Base-by-base conservation (phyloP, 2,888 invertebrate genomes). In the Tryphoninae sp. region DNA sequence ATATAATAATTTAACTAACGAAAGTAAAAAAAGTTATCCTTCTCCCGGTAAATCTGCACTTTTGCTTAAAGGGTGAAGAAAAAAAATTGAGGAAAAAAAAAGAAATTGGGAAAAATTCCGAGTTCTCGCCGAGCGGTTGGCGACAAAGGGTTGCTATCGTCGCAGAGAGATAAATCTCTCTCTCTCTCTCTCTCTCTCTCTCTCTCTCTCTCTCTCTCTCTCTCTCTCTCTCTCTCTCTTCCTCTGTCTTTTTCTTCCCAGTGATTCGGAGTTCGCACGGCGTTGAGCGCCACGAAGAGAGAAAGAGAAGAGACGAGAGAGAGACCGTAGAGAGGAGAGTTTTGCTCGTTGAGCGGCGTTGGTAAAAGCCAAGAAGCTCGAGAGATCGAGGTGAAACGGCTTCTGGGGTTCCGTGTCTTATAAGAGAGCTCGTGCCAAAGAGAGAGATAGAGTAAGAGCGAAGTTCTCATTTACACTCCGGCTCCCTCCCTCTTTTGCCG, bases 381-480 rank as follows among this genome's bases (percentile, higher is more conserved):
- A 22, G 51, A 68, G 75, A 76, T 76, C 61, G 76, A 23, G 61
- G 22, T 61, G 68, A 40, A 53, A 61, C 68, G 51, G 76, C 76
- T 76, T 68, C 76, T 65, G 74, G 53, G 74, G 53, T 75, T 75
- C 65, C 76, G 76, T 62, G 68, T 68, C 61, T 75, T 49, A 64
- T 49, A 68, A 33, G 33, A 33, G 8, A 55, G 76, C 76, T 69
- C 76, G 76, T 76, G 76, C 61, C 76, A 76, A 61, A 76, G 22
- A 55, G 55, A 65, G 23, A 74, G 42, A 61, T 22, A 61, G 61
- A 61, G 23, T 58, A n/a, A 77, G 61, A n/a, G 76, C 68, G 61
- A 68, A 49, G 86, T 88, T 91, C 91, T 92, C 91, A 91, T 91
- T 92, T 91, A 91, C 91, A 91, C 91, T 91, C 89, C 87, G 62